phyloP scores from a whole-genome alignment of 2,797 vertebrate species.

The Peromyscus eremicus region DNA sequence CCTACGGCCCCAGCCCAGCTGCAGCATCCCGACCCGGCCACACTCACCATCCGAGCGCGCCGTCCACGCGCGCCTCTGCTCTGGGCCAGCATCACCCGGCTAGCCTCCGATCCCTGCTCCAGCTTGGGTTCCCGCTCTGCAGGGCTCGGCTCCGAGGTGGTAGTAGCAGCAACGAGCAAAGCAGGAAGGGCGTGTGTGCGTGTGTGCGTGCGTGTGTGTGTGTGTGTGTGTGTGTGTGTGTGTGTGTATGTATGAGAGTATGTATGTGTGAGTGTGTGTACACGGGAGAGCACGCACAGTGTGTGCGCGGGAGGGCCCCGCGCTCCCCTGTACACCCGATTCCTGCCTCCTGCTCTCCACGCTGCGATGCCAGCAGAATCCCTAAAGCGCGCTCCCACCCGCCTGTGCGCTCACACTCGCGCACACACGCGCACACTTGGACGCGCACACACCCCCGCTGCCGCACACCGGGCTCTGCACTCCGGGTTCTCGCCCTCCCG shows the following conservation, averaged over 20 bases:
- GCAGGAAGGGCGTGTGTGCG: slow-evolving; percentile 74
- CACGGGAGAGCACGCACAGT: slow-evolving; percentile 6
- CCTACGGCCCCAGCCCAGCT: slow-evolving; percentile 10
- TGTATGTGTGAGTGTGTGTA: neutral
- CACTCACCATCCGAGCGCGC: slow-evolving; percentile 74
- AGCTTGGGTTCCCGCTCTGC: slow-evolving; percentile 24
- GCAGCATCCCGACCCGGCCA: neutral
- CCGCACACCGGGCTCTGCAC: slow-evolving; percentile 26
- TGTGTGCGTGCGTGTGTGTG: slow-evolving; percentile 45
- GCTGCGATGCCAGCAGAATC: slow-evolving; percentile 72
- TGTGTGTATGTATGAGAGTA: neutral
- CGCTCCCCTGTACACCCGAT: slow-evolving; percentile 49
- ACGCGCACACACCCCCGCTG: slow-evolving; percentile 39
- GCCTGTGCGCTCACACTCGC: slow-evolving; percentile 27
- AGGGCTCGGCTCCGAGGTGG: slow-evolving; percentile 62
- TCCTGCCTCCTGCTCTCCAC: slow-evolving; percentile 51
- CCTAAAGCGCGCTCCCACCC: slow-evolving; percentile 74
- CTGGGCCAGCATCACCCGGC: slow-evolving; percentile 44
- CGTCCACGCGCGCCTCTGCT: slow-evolving; percentile 29
- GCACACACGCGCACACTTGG: slow-evolving; percentile 23
- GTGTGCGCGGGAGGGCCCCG: slow-evolving; percentile 53
- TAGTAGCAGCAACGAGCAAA: slow-evolving; percentile 52
- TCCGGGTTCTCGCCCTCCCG: slow-evolving; percentile 9
- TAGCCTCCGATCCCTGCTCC: slow-evolving; percentile 7
- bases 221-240: slow-evolving; percentile 18